Evolutionary conservation across 2,888 invertebrate species (phyloP).

Genomic region (Lepidonotus clava): DNA sequence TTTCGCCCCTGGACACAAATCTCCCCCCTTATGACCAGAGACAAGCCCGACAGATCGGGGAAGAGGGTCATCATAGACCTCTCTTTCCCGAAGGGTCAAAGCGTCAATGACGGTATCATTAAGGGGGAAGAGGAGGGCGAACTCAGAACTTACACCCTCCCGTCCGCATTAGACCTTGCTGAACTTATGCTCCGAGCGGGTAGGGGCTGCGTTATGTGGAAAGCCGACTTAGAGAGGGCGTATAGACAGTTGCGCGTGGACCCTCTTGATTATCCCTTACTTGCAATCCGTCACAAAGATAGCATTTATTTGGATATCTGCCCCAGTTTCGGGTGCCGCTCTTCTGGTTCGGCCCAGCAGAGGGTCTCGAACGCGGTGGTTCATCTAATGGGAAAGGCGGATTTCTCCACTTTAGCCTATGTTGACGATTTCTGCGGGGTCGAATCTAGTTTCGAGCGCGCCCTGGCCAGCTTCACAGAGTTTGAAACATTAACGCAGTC

Average conservation of each 20-base stretch:
- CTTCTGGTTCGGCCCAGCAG: neutral
- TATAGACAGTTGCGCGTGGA: neutral
- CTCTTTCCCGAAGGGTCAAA: neutral
- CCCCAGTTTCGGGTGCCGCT: neutral
- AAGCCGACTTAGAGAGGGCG: neutral
- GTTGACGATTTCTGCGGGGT: neutral
- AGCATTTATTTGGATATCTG: neutral
- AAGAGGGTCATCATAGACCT: neutral
- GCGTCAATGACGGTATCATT: neutral
- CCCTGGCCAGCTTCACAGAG: neutral
- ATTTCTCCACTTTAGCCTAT: neutral
- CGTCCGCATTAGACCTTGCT: neutral
- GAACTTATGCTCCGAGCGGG: neutral
- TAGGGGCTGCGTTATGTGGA: neutral
- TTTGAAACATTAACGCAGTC: neutral
- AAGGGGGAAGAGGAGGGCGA: neutral
- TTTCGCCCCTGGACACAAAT: neutral
- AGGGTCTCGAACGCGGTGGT: neutral
- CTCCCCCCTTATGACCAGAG: neutral
- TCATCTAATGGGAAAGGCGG: neutral
- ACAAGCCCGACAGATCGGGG: neutral
- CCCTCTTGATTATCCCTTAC: neutral
- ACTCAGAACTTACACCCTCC: neutral
- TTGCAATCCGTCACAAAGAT: neutral
- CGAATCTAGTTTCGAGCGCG: neutral